Evolutionary conservation across 2,888 invertebrate genomes (phyloP), one percentile per base, ranked within the genome.

Genomic region (Elgonia sp.): DNA sequence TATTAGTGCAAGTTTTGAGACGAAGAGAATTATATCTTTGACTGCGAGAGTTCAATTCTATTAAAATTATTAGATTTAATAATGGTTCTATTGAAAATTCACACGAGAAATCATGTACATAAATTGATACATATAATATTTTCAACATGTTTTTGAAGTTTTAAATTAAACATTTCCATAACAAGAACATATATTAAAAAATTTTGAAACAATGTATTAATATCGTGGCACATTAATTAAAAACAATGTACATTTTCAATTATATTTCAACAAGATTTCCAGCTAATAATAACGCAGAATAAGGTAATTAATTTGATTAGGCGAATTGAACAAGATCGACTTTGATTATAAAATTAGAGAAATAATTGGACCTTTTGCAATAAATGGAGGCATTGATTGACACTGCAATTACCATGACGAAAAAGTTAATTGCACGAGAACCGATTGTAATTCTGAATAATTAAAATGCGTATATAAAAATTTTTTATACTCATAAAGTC

Each of bases 331-430:
- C 46, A 1, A 20, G 67, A 14, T 21, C 18, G 42, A 46, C 67
- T 46, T 67, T 21, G 67, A 67, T 69, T 69, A 40, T 53, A 37
- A 69, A 69, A 69, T 69, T 69, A 69, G 50, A 67, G 67, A 46
- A 67, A 20, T 46, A 67, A 67, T 46, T 46, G 67, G 16, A 37
- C 37, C 67, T 67, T 46, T 46, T 46, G 21, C 67, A 67, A 67
- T 14, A 67, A 67, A 42, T 67, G 46, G 21, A 46, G 21, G 20
- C 67, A 42, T 46, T 67, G 67, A 67, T 69, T 69, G 69, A 69
- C 69, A 50, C 50, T n/a, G 69, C 29, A 69, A 69, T 69, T 69
- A 50, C 39, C 20, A 9, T 20, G 29, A 18, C 39, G 29, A 29
- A 69, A 69, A 69, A 69, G 50, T 69, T 69, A 69, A 69, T 69